Percentiles rank a stretch among this genome's conserved stretches.
Evolutionary conservation across 2,888 invertebrate species (phyloP).

Genomic region (Hypomecis atomaria): DNA sequence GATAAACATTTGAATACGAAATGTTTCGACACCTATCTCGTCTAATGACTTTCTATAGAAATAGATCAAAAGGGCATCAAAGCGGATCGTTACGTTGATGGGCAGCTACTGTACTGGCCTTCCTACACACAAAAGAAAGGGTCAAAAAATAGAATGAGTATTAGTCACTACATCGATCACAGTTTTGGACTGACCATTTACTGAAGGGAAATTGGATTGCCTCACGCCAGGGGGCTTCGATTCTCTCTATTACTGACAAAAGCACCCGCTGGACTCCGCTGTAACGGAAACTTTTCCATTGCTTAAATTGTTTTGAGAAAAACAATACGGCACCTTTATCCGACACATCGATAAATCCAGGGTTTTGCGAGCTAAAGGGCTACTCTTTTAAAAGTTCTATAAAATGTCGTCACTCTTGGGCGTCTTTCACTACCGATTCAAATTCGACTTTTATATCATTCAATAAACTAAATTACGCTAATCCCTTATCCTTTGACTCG

Average conservation of each 20-base stretch:
- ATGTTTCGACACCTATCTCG: slow-evolving; percentile 47
- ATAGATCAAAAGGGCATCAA: slow-evolving; percentile 46
- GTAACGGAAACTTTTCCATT: slow-evolving; percentile 57
- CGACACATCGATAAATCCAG: slow-evolving; percentile 9
- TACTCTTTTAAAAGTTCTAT: slow-evolving; percentile 36
- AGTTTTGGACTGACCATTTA: slow-evolving; percentile 54
- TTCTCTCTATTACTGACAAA: slow-evolving; percentile 58
- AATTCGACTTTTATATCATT: slow-evolving; percentile 47
- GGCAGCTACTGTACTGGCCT: slow-evolving; percentile 42
- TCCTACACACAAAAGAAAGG: slow-evolving; percentile 31
- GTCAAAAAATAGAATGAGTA: slow-evolving; percentile 35
- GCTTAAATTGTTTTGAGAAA: slow-evolving; percentile 51
- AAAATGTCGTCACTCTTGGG: slow-evolving; percentile 44
- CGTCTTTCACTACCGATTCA: slow-evolving; percentile 44
- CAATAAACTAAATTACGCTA: slow-evolving; percentile 68
- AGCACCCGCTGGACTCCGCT: slow-evolving; percentile 58
- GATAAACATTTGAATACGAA: slow-evolving; percentile 45
- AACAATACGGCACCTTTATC: slow-evolving; percentile 39
- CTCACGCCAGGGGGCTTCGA: slow-evolving; percentile 66
- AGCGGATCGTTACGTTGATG: slow-evolving; percentile 42
- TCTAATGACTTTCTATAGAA: slow-evolving; percentile 52
- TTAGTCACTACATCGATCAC: slow-evolving; percentile 48
- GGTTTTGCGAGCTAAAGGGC: slow-evolving; percentile 6
- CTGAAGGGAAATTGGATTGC: slow-evolving; percentile 66
- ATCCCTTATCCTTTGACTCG: slow-evolving; percentile 66